Evolutionary conservation across 2,888 invertebrate species (phyloP).

Genomic region (Nomada fabriciana): DNA sequence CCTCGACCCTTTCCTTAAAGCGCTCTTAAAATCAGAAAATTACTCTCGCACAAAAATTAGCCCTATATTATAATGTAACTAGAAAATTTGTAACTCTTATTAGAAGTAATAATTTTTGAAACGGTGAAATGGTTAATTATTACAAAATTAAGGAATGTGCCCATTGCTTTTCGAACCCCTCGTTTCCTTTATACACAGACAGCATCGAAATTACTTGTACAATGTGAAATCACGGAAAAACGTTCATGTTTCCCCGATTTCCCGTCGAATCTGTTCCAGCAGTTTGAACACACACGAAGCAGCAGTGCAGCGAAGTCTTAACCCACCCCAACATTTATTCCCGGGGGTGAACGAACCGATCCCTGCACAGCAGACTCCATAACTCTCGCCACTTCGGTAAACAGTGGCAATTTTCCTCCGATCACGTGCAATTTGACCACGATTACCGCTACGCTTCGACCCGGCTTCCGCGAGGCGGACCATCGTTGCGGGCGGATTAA

Average conservation of each 20-base stretch:
- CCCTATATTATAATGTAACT: not conserved
- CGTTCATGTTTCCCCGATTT: not conserved
- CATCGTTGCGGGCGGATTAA: conserved; percentile 16
- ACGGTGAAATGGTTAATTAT: too few species aligned
- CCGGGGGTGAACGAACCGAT: conserved; percentile 13
- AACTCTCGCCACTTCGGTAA: conserved; percentile 13
- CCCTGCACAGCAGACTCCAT: not conserved
- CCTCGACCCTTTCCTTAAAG: too few species aligned
- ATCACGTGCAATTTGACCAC: conserved; percentile 28
- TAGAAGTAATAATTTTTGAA: too few species aligned
- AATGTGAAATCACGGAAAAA: too few species aligned
- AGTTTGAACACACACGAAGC: not conserved
- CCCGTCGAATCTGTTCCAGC: not conserved
- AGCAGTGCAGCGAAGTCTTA: not conserved
- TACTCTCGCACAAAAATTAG: too few species aligned
- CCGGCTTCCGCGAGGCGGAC: not conserved
- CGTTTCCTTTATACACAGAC: too few species aligned
- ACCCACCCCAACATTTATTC: not conserved
- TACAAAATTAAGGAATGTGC: too few species aligned
- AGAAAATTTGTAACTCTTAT: too few species aligned
- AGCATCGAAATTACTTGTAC: too few species aligned
- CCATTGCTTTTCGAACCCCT: too few species aligned
- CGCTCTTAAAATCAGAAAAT: too few species aligned
- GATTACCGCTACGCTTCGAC: not conserved
- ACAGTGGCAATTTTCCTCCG: conserved; percentile 28